phyloP scores from a whole-genome alignment of 2,113 vertebrate species.

The Plecturocebus donacophilus region DNA sequence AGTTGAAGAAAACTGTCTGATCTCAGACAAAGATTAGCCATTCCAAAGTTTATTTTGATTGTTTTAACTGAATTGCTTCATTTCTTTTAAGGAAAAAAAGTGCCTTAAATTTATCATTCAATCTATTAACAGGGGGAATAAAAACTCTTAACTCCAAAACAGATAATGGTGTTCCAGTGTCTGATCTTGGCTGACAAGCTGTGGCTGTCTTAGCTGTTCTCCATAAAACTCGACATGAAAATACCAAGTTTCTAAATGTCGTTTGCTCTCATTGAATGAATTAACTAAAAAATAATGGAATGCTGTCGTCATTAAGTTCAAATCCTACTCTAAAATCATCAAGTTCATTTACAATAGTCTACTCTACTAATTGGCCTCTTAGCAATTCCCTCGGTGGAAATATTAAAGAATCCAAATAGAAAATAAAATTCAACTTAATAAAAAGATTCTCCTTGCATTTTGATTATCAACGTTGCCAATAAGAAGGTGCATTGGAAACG shows the following conservation, averaged over 20 bases:
- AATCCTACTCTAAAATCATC: not conserved
- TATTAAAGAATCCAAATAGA: not conserved
- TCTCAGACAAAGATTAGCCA: not conserved
- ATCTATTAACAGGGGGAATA: not conserved
- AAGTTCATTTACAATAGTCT: not conserved
- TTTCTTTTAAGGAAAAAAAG: not conserved
- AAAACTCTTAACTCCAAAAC: not conserved
- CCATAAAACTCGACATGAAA: not conserved
- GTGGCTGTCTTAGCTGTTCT: not conserved
- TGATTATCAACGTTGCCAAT: not conserved
- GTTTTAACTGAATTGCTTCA: not conserved
- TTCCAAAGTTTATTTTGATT: not conserved
- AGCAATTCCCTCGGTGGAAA: not conserved
- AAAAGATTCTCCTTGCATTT: not conserved
- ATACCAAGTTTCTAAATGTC: not conserved
- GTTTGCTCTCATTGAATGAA: not conserved
- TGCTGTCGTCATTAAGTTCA: not conserved
- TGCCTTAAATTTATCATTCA: not conserved
- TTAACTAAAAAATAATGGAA: not conserved
- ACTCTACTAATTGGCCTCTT: not conserved
- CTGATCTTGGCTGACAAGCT: not conserved
- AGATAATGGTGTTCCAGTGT: not conserved
- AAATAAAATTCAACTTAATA: not conserved
- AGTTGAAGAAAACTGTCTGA: not conserved
- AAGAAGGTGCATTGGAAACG: not conserved